Conservation (phyloP, 2,113 vertebrate species). For the Tupaia chinensis region DNA sequence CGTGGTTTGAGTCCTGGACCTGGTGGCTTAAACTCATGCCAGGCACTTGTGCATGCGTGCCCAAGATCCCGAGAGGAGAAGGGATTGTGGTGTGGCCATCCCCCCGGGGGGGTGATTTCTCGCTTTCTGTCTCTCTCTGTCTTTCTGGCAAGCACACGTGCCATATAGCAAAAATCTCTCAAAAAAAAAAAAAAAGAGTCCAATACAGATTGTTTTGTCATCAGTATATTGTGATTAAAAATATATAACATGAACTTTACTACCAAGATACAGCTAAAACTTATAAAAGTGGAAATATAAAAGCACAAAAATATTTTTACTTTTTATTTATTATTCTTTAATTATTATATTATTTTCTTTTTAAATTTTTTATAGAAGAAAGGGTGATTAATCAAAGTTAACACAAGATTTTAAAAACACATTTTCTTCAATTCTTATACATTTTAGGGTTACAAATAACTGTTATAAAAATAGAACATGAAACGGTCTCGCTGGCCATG, state of each 20-base stretch:
- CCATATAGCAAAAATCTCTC: no score
- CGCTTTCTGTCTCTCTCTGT: no score
- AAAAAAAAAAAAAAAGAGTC: not conserved
- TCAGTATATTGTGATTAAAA: conserved; percentile 11
- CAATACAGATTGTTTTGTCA: not conserved
- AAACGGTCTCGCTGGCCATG: not conserved
- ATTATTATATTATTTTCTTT: not conserved
- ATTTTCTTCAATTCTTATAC: conserved; percentile 33
- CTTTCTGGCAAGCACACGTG: no score
- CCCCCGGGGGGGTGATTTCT: no score
- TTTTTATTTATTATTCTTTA: not conserved
- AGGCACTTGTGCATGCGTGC: no score
- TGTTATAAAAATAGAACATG: not conserved
- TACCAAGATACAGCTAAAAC: conserved; percentile 11
- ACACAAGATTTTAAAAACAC: not conserved
- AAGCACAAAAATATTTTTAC: not conserved
- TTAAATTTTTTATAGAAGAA: not conserved
- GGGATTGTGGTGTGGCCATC: no score
- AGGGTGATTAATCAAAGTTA: not conserved
- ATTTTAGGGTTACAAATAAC: not conserved
- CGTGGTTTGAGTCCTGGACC: no score
- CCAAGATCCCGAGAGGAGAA: no score
- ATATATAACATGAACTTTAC: not conserved
- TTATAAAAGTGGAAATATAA: conserved; percentile 34
- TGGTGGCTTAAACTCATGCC: no score